Percentiles rank a stretch among this genome's conserved stretches.
phyloP scores from a whole-genome alignment of 2,797 vertebrate genomes.

The Phoxinus dragarum region DNA sequence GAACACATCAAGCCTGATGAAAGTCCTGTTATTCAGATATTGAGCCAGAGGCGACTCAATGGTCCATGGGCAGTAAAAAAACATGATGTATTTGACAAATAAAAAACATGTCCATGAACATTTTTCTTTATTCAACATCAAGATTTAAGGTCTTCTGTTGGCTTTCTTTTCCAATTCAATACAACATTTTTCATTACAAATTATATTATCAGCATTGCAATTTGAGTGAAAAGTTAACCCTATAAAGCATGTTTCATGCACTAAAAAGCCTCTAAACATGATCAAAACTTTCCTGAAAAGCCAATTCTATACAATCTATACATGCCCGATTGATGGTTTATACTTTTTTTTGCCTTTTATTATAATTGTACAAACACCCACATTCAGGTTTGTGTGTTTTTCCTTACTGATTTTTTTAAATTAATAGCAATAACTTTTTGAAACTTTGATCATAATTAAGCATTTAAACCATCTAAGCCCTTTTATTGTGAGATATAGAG shows the following conservation, averaged over 20 bases:
- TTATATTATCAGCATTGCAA: background rate
- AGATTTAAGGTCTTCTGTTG: background rate
- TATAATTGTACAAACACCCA: background rate
- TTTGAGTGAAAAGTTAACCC: background rate
- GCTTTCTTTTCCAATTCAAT: background rate
- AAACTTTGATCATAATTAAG: background rate
- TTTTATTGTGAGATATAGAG: background rate
- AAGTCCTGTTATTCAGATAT: slow-evolving; percentile 9
- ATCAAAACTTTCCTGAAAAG: background rate
- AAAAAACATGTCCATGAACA: slow-evolving; percentile 17
- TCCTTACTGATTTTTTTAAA: background rate
- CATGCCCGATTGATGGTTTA: background rate
- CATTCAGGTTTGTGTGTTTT: background rate
- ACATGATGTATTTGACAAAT: background rate
- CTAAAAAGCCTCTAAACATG: background rate
- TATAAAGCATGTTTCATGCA: background rate
- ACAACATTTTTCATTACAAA: background rate
- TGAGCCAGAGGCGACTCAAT: background rate
- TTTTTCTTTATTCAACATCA: background rate
- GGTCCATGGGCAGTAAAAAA: background rate
- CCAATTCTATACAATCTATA: background rate
- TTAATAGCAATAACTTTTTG: background rate
- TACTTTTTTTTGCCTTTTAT: background rate
- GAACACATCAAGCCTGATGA: background rate
- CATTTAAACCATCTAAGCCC: background rate